Conservation (phyloP, 2,797 vertebrate genomes). For the Lagodon rhomboides region DNA sequence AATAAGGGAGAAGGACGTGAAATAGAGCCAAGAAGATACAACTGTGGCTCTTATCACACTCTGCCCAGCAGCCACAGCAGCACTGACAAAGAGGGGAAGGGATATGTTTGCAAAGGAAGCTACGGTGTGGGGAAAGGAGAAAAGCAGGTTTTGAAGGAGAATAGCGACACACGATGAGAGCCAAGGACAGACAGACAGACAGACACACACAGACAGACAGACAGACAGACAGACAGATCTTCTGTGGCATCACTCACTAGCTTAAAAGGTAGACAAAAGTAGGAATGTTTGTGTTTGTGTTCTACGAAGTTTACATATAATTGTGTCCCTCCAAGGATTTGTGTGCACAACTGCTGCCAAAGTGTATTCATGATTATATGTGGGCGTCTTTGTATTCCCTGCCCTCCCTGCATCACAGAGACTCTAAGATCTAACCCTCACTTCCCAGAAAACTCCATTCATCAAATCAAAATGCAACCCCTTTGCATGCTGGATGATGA, state of each 20-base stretch:
- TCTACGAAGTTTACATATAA: slow-evolving; percentile 6
- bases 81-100: slow-evolving; percentile 30
- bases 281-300: slow-evolving; percentile 10
- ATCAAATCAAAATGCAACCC: slow-evolving; percentile 40
- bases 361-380: slow-evolving; percentile 1
- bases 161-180: slow-evolving; percentile 9
- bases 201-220: slow-evolving; percentile 10
- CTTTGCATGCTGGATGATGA: slow-evolving; percentile 21
- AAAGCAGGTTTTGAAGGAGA: slow-evolving; percentile 2
- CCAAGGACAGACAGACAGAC: not conserved
- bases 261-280: slow-evolving; percentile 1
- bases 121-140: slow-evolving; percentile 14
- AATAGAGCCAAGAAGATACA: slow-evolving; percentile 43
- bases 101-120: slow-evolving; percentile 31
- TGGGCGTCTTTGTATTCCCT: slow-evolving; percentile 20
- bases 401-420: slow-evolving; percentile 1
- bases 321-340: slow-evolving; percentile 10
- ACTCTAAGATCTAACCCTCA: slow-evolving; percentile 1
- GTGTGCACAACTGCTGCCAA: slow-evolving; percentile 1
- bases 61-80: slow-evolving; percentile 42
- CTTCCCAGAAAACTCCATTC: slow-evolving; percentile 21
- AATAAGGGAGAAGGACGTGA: slow-evolving; percentile 31
- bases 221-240: slow-evolving; percentile 17
- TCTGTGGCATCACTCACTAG: slow-evolving; percentile 22
- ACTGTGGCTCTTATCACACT: slow-evolving; percentile 57